phyloP scores from a whole-genome alignment of 2,113 vertebrate genomes.

The Condylura cristata region DNA sequence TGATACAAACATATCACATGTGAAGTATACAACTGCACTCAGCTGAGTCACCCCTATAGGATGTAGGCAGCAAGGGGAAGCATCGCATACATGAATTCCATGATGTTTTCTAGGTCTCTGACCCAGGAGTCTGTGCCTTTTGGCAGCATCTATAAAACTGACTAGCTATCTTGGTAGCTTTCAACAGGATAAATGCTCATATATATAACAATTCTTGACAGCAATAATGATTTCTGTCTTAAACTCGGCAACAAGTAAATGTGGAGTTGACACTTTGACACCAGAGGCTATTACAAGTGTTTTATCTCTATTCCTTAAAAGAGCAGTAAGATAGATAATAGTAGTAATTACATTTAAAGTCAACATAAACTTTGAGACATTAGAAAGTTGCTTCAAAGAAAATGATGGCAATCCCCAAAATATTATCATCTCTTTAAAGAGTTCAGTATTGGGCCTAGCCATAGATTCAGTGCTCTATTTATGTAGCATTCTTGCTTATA shows the following conservation, averaged over 20 bases:
- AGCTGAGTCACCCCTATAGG: not conserved
- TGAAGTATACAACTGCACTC: not conserved
- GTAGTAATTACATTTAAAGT: not conserved
- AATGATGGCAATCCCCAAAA: not conserved
- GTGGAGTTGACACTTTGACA: not conserved
- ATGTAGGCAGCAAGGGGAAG: rapidly evolving
- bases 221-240: not conserved
- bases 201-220: not conserved
- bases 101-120: not conserved
- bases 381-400: not conserved
- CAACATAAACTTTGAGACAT: not conserved
- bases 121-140: not conserved
- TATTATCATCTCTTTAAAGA: not conserved
- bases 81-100: not conserved
- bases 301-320: not conserved
- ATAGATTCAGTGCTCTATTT: not conserved
- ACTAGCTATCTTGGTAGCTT: not conserved
- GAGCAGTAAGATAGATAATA: not conserved
- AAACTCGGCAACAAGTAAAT: not conserved
- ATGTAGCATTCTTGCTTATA: not conserved
- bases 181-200: not conserved
- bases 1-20: not conserved
- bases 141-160: not conserved
- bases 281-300: not conserved
- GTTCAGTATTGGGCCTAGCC: not conserved